Percentiles rank a stretch among this genome's conserved stretches.
Evolutionary conservation across 2,797 vertebrate genomes (phyloP).

Genomic region (Pempheris klunzingeri): DNA sequence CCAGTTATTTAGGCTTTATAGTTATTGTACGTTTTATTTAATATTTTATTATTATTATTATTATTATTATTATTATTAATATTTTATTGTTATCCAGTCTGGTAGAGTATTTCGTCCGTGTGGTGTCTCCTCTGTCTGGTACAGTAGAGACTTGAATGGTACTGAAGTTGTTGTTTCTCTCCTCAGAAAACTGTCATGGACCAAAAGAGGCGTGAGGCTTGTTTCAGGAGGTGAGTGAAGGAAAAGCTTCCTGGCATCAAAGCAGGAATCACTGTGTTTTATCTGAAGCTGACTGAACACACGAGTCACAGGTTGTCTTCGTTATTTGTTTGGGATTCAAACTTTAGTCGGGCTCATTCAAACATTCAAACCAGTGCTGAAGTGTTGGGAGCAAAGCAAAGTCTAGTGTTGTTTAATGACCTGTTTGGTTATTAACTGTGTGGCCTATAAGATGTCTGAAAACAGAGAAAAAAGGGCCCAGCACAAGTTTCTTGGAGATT

Average conservation of each 20-base stretch:
- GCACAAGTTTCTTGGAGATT: not conserved
- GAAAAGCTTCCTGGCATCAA: too few species aligned
- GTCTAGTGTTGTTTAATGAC: not conserved
- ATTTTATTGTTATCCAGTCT: too few species aligned
- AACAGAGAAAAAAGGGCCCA: not conserved
- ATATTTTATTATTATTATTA: too few species aligned
- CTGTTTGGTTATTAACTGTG: not conserved
- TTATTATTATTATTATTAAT: too few species aligned
- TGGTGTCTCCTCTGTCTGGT: slow-evolving; percentile 14
- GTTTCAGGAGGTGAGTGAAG: slow-evolving; percentile 81
- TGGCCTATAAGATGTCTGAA: not conserved
- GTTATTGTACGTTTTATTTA: not conserved
- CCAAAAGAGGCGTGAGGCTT: slow-evolving; percentile 81
- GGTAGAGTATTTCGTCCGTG: not conserved
- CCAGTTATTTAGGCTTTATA: not conserved
- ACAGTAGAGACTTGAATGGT: not conserved
- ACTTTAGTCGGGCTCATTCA: not conserved
- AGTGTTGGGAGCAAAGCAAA: not conserved
- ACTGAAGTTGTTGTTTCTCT: slow-evolving; percentile 14
- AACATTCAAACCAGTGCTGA: not conserved
- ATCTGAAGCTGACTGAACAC: not conserved
- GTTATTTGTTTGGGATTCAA: not conserved
- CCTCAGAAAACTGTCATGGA: slow-evolving; percentile 87
- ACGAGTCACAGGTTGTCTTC: not conserved
- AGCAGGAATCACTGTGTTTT: not conserved